Conservation (phyloP, 2,888 invertebrate species). For the Lathronympha strigana region DNA sequence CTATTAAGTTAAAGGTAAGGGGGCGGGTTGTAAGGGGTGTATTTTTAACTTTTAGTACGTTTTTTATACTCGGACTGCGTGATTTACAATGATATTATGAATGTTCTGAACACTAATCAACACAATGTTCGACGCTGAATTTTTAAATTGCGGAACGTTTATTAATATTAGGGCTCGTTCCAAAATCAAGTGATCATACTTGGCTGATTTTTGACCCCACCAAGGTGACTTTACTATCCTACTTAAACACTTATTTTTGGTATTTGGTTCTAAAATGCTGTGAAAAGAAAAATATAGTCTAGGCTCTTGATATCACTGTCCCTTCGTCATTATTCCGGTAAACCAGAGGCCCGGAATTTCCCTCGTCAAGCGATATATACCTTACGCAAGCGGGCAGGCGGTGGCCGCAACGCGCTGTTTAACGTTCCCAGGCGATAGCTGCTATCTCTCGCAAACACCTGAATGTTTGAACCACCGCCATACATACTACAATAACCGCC, state of each 20-base stretch:
- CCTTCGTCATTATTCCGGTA: slow-evolving; percentile 9
- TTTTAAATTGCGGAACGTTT: no score
- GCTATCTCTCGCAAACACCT: slow-evolving; percentile 82
- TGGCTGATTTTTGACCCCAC: background rate
- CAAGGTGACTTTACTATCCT: background rate
- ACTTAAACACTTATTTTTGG: background rate
- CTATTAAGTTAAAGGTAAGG: no score
- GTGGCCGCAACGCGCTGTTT: slow-evolving; percentile 75
- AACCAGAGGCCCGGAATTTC: slow-evolving; percentile 45
- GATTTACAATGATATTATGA: no score
- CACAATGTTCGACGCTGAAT: no score
- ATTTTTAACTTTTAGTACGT: no score
- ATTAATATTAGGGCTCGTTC: no score
- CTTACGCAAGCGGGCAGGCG: slow-evolving; percentile 65
- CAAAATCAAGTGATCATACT: no score
- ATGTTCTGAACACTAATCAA: no score
- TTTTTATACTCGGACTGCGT: no score
- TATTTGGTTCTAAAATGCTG: background rate
- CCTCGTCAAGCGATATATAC: slow-evolving; percentile 56
- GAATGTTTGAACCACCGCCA: slow-evolving; percentile 76
- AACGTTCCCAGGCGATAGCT: slow-evolving; percentile 81
- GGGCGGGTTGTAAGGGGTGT: no score
- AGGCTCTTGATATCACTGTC: background rate
- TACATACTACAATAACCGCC: slow-evolving; percentile 49
- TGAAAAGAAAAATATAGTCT: background rate